Conservation (phyloP, 1,140 invertebrate species). For the Scaptodrosophila lebanonensis region DNA sequence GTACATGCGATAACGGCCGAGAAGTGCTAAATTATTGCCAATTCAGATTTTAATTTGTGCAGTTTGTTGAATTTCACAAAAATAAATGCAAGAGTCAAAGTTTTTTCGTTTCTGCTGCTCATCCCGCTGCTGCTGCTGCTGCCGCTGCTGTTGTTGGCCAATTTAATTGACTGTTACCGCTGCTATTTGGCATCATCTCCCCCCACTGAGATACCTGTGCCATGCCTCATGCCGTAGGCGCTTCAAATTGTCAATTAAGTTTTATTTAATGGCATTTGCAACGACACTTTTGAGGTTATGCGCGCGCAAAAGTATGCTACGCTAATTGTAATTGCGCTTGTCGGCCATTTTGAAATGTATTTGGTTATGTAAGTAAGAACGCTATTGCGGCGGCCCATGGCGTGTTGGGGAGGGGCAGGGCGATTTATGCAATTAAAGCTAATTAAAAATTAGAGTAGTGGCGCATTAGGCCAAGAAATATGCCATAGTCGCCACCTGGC, state of each 20-base stretch:
- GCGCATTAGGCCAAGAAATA: slow-evolving; percentile 36
- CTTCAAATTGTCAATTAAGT: slow-evolving; percentile 75
- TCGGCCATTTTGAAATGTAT: slow-evolving; percentile 57
- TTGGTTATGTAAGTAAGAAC: slow-evolving; percentile 16
- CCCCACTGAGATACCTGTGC: too few species aligned
- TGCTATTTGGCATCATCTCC: neutral
- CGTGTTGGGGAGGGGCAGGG: neutral
- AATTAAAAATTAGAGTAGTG: slow-evolving; percentile 65
- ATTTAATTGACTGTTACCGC: slow-evolving; percentile 66
- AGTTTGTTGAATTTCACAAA: slow-evolving; percentile 52
- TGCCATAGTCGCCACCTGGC: slow-evolving; percentile 49
- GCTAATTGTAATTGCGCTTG: slow-evolving; percentile 58
- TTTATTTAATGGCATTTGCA: slow-evolving; percentile 74
- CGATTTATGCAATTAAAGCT: slow-evolving; percentile 62
- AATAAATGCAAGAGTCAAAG: slow-evolving; percentile 68
- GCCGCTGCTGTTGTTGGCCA: slow-evolving; percentile 21
- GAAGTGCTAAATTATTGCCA: slow-evolving; percentile 70
- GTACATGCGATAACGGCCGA: slow-evolving; percentile 51
- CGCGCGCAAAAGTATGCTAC: slow-evolving; percentile 54
- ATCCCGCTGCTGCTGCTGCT: slow-evolving; percentile 1
- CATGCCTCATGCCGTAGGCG: slow-evolving; percentile 9
- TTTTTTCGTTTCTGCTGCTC: too few species aligned
- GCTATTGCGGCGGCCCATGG: neutral
- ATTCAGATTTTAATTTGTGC: slow-evolving; percentile 72
- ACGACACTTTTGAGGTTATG: slow-evolving; percentile 57